Percentiles rank a stretch among this genome's conserved stretches.
Evolutionary conservation across 2,797 vertebrate species (phyloP).

Genomic region (Varecia variegata): DNA sequence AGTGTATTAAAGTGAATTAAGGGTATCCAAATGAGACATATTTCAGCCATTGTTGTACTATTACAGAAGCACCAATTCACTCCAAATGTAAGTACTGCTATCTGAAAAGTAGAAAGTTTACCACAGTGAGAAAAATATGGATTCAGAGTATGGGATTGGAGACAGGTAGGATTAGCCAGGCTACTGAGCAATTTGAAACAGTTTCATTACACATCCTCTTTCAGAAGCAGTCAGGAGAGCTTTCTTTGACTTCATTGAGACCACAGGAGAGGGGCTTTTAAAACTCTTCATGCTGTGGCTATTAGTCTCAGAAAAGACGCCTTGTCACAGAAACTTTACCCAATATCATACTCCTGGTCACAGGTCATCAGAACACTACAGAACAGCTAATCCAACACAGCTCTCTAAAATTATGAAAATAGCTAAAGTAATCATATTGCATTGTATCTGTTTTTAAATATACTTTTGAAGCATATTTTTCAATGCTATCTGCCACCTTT

Average conservation of each 20-base stretch:
- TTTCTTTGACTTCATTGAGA: background rate
- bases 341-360: background rate
- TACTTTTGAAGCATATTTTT: background rate
- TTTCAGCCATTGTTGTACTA: background rate
- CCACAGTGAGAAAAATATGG: background rate
- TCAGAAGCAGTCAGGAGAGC: background rate
- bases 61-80: background rate
- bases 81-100: background rate
- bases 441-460: background rate
- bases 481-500: background rate
- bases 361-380: background rate
- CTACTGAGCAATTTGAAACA: conserved; percentile 13
- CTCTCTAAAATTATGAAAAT: background rate
- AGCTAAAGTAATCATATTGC: background rate
- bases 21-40: background rate
- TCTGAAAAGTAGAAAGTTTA: conserved; percentile 44
- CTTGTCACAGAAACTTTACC: background rate
- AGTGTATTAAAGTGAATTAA: background rate
- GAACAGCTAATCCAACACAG: background rate
- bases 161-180: background rate
- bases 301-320: background rate
- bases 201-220: background rate
- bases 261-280: background rate
- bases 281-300: background rate
- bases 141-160: background rate